Evolutionary conservation across 2,797 vertebrate species (phyloP), one percentile per base, ranked within the genome.

Genomic region (Lepidocolaptes lacrymiger): DNA sequence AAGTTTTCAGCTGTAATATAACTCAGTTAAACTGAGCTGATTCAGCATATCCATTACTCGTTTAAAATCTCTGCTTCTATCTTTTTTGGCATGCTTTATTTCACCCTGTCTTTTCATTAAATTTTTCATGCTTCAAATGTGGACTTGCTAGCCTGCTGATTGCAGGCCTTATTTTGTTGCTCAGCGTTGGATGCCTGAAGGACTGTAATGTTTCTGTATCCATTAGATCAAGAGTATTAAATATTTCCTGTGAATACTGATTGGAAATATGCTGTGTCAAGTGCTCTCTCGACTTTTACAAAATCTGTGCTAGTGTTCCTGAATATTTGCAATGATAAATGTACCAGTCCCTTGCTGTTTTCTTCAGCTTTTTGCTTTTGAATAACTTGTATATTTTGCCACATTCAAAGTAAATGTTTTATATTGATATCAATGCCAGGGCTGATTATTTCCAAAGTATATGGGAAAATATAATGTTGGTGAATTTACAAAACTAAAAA

Each of bases 281-380:
- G 75, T 84, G 54, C 41, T n/a, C 49, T 91, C 78, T 83, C 89
- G 89, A 91, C 77, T 88, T 94, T 56, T 73, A 51, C 28, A 61
- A 88, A 64, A 74, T 73, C 62, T 79, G 20, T 9, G 2, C 13
- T 32, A 22, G 52, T 84, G 28, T 55, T 91, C 11, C 27, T 75
- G 85, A 93, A 67, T 79, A 85, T 74, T 93, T 9, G 23, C 21
- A 0, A 0, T 34, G 36, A 32, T 51, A 88, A 66, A 68, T 55
- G 46, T 28, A 69, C 32, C 24, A 72, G 24, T 23, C 30, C 52
- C 27, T 82, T 88, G n/a, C 23, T 44, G 11, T 56, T 75, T 88
- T 79, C 58, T 68, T 69, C 44, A 44, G 30, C 34, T 85, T 91
- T 86, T 91, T 83, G 18, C 15, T 54, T 82, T 64, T 46, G 17